Base-by-base conservation (phyloP, 2,888 invertebrate genomes). In the Teleogryllus oceanicus region DNA sequence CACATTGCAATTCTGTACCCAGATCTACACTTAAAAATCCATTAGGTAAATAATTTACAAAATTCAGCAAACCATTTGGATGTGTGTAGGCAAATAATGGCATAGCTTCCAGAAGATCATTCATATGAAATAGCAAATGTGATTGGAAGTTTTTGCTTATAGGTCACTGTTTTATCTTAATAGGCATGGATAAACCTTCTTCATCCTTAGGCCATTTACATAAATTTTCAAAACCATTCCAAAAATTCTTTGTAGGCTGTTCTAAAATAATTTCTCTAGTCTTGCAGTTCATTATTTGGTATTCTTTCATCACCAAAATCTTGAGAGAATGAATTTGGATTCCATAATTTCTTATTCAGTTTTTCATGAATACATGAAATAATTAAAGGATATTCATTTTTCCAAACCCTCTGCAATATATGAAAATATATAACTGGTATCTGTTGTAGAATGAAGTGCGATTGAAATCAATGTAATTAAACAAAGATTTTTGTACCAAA, bases 11-110 rank as follows among this genome's bases (percentile, higher is more conserved):
- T 62, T n/a, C n/a, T 62, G 62, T 62, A 8, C 62, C 12, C n/a
- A 62, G 13, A 18, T 13, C n/a, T n/a, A 18, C 62, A 62, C 10
- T 62, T n/a, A 62, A 13, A 62, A 62, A 62, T 18, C 62, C 62
- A 62, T 16, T n/a, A 62, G 62, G 62, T 62, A 62, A 62, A 62
- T 62, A 62, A 62, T 62, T 62, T 8, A n/a, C 62, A 62, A 62
- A 62, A 62, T 62, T 62, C 62, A 62, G n/a, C 62, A 62, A n/a
- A n/a, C 62, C 62, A 62, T 62, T 62, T 62, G 62, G 62, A 13
- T 62, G 62, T 18, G 62, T 62, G 62, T 62, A 62, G n/a, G 62
- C 62, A 62, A 16, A n/a, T 62, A 62, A 62, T 18, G 62, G 62
- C n/a, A 62, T 18, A 18, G 62, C 13, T 62, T 62, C n/a, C 13